Conservation (phyloP, 2,888 invertebrate genomes). For the Monopis laevigella region DNA sequence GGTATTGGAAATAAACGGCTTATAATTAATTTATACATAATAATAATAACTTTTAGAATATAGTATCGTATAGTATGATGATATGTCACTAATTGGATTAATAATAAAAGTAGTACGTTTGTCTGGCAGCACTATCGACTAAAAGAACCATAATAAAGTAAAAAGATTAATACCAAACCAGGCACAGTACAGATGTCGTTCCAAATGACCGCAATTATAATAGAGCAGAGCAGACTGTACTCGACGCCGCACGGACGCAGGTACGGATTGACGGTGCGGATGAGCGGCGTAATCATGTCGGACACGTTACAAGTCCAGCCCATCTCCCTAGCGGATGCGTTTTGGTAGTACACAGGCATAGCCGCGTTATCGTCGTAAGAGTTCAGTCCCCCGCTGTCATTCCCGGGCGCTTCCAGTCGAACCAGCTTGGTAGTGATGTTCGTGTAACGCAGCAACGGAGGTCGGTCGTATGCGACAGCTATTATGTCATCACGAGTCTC, state of each 20-base stretch:
- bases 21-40: too few species aligned
- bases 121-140: too few species aligned
- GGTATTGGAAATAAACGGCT: too few species aligned
- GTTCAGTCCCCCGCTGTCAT: not conserved
- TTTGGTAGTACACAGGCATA: not conserved
- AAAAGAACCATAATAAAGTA: too few species aligned
- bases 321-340: slow-evolving; percentile 13
- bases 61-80: too few species aligned
- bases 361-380: slow-evolving; percentile 1
- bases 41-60: too few species aligned
- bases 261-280: slow-evolving; percentile 76
- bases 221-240: slow-evolving; percentile 83
- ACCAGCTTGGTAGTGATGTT: slow-evolving; percentile 29
- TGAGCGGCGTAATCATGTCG: slow-evolving; percentile 68
- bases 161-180: slow-evolving; percentile 38
- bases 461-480: slow-evolving; percentile 43
- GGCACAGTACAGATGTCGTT: slow-evolving; percentile 72
- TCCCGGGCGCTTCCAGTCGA: not conserved
- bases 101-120: too few species aligned
- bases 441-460: slow-evolving; percentile 39
- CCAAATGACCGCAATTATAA: slow-evolving; percentile 82
- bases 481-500: slow-evolving; percentile 89
- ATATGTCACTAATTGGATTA: too few species aligned
- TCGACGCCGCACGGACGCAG: slow-evolving; percentile 85
- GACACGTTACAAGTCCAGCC: slow-evolving; percentile 50